A percentile compares a stretch with the other conserved stretches of the same genome.
Conservation (phyloP, 2,888 invertebrate genomes). For the Arge pagana region DNA sequence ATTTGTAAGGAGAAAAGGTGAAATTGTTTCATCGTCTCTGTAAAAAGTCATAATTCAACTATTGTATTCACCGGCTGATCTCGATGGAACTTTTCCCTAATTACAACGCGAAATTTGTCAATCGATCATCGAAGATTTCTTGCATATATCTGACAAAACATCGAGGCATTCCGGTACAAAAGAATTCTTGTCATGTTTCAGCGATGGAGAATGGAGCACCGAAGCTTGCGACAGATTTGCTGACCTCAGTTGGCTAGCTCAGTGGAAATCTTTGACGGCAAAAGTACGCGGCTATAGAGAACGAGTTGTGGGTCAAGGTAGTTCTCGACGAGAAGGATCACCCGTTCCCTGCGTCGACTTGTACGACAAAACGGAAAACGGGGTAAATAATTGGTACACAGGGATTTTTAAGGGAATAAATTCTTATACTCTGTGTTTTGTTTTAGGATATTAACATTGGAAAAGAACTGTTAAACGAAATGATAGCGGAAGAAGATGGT, state of each 20-base stretch:
- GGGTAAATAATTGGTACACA: conserved; percentile 35
- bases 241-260: conserved; percentile 63
- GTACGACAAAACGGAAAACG: conserved; percentile 70
- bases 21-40: no score
- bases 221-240: conserved; percentile 43
- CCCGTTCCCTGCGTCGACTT: conserved; percentile 80
- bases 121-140: no score
- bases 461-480: conserved; percentile 64
- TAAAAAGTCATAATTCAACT: no score
- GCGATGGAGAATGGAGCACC: conserved; percentile 47
- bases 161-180: no score
- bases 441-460: conserved; percentile 66
- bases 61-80: no score
- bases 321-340: conserved; percentile 66
- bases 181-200: conserved; percentile 22
- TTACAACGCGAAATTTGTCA: no score
- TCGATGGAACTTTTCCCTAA: no score
- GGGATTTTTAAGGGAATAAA: neutral
- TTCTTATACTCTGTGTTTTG: neutral
- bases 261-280: conserved; percentile 81
- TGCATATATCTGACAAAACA: no score
- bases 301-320: conserved; percentile 46
- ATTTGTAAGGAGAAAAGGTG: no score
- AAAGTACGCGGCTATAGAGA: conserved; percentile 75
- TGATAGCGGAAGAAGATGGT: conserved; percentile 61